Base-by-base conservation (phyloP, 2,113 vertebrate species). In the Pseudorhombus dupliciocellatus region DNA sequence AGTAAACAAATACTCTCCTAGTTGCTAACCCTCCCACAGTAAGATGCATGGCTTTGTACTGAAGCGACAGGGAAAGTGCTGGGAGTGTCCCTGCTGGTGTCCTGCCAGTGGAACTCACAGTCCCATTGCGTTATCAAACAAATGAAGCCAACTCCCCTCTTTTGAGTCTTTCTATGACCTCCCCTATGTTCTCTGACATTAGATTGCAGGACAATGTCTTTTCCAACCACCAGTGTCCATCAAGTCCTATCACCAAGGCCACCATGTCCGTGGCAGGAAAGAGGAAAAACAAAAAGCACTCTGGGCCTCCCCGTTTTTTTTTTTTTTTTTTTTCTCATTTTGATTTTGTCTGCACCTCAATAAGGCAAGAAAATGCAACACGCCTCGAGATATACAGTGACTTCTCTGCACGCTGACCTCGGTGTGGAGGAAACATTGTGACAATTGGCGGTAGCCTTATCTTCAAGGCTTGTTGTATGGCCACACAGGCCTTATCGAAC, bases 391-490 rank as follows among this genome's bases (percentile, higher is more conserved):
- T 85, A 84, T 80, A 28, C 1, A 9, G 65, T 42, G 30, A 59
- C 28, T 81, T 59, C 53, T 52, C 58, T 62, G 10, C 2, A 28
- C 70, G 78, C 51, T 66, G 71, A 80, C 83, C 73, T 77, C 50
- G 20, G 5, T 21, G 8, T 1, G 1, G 42, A 8, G 14, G 28
- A 80, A 85, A 86, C 79, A 84, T 15, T 73, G 46, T 57, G 57
- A 81, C 85, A 87, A 78, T 81, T 66, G 75, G 50, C 42, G 62
- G 58, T 22, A 31, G 63, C 74, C 52, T 91, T 85, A 88, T 83
- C 74, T 67, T 60, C 80, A 77, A 66, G 51, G 48, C 8, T 8
- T 10, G 28, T 15, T 26, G 58, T 70, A 56, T 73, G 54, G 51
- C 51, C 1, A 14, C 25, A 0, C 34, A 28, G 58, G 6, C 42